A percentile compares a stretch with the other conserved stretches of the same genome.
These are phyloP conservation scores for Gryllus longicercus DNA, from an alignment of 2,888 invertebrate species.

Conservation along the genomic window DNA sequence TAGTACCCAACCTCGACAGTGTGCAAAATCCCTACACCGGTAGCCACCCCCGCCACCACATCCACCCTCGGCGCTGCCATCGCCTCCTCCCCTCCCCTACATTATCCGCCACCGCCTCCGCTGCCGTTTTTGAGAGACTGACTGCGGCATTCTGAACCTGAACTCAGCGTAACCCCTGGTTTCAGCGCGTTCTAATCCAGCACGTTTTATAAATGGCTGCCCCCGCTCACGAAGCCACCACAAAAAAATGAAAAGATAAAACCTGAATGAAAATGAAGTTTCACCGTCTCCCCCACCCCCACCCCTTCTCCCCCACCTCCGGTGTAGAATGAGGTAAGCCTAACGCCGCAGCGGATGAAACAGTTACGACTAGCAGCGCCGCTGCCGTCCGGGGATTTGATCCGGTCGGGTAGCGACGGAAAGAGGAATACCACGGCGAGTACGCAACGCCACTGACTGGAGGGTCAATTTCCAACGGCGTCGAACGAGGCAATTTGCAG, in stretches of 20 bases:
- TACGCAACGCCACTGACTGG: not conserved
- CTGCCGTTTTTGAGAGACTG: not conserved
- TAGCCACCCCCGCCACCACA: too few species aligned
- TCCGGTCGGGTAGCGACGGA: not conserved
- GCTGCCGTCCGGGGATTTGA: not conserved
- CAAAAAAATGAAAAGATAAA: not conserved
- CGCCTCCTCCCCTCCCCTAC: too few species aligned
- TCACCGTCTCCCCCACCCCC: too few species aligned
- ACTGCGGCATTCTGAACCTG: not conserved
- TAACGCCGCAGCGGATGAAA: not conserved
- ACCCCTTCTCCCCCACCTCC: not conserved
- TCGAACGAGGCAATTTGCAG: not conserved
- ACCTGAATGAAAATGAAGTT: not conserved
- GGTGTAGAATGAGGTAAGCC: not conserved
- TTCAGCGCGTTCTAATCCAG: not conserved
- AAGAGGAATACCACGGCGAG: not conserved
- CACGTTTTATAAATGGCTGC: constrained; percentile 17
- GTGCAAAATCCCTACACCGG: not conserved
- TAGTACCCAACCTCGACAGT: not conserved
- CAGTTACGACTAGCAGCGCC: not conserved
- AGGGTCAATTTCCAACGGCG: not conserved
- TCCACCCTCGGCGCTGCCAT: too few species aligned
- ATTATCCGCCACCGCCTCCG: too few species aligned
- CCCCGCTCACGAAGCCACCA: not conserved
- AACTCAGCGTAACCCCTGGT: not conserved